These are phyloP conservation scores for Cephus rjabovi DNA, from an alignment of 2,888 invertebrate species.

Conservation along the genomic window DNA sequence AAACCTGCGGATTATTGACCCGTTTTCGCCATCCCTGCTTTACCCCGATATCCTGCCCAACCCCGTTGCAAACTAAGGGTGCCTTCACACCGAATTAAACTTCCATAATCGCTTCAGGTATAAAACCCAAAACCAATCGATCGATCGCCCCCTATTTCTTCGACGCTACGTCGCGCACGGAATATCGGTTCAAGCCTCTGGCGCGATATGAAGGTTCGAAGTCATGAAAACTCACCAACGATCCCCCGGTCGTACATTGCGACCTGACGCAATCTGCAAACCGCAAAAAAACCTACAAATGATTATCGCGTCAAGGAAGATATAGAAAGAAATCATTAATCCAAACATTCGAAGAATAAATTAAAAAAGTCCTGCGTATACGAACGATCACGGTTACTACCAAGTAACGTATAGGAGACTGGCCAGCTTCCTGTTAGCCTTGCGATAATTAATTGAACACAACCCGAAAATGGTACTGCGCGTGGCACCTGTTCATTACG, in stretches of 20 bases:
- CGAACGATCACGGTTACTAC: neutral
- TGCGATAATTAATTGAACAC: conserved; percentile 25
- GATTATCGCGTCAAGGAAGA: neutral
- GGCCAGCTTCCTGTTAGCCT: conserved; percentile 27
- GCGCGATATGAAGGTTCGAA: neutral
- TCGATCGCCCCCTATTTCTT: neutral
- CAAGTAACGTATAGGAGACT: conserved; percentile 22
- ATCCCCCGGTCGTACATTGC: neutral
- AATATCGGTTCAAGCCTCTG: neutral
- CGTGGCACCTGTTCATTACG: neutral
- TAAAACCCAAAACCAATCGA: neutral
- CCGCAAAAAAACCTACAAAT: neutral
- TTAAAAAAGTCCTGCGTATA: neutral
- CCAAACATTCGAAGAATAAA: neutral
- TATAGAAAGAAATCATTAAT: neutral
- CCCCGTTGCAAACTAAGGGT: neutral
- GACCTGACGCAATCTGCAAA: neutral
- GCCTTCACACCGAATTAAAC: neutral
- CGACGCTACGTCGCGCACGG: neutral
- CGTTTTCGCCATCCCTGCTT: conserved; percentile 16
- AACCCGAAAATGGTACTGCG: conserved; percentile 26
- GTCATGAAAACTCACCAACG: neutral
- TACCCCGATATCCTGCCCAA: conserved; percentile 13
- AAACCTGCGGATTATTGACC: conserved; percentile 30
- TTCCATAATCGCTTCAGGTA: neutral